Conservation (phyloP, 2,113 vertebrate genomes). For the Cathartes aura region DNA sequence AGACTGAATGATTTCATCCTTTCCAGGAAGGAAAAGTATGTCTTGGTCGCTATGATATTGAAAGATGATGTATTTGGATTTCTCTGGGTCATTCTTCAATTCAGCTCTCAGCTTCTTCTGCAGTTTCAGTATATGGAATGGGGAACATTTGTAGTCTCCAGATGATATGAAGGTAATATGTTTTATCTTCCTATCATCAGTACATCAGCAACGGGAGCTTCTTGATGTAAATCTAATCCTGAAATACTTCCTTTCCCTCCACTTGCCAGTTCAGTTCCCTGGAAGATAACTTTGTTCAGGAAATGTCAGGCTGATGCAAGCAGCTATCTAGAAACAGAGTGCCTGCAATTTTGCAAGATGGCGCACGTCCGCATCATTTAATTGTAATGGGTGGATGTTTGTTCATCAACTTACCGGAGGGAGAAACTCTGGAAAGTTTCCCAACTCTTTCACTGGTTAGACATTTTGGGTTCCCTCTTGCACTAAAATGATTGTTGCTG, state of each 20-base stretch:
- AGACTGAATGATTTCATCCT: neutral
- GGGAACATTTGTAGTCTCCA: conserved; percentile 33
- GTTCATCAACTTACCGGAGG: neutral
- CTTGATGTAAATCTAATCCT: conserved; percentile 54
- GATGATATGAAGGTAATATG: conserved; percentile 2
- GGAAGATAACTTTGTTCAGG: conserved; percentile 43
- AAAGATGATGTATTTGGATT: neutral
- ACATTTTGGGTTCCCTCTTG: neutral
- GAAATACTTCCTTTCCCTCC: conserved; percentile 38
- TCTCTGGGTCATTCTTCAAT: neutral
- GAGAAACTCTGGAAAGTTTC: neutral
- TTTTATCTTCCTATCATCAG: conserved; percentile 56
- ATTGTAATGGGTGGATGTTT: neutral
- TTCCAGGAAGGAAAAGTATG: conserved; percentile 3
- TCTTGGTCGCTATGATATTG: neutral
- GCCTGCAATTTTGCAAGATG: neutral
- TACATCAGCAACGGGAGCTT: conserved; percentile 47
- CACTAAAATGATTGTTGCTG: neutral
- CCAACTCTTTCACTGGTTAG: neutral
- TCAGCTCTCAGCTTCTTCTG: conserved; percentile 6
- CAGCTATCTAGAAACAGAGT: conserved; percentile 2
- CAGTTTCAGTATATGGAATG: conserved; percentile 1
- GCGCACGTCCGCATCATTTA: neutral
- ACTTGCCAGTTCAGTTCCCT: conserved; percentile 29
- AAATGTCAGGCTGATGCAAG: conserved; percentile 44